Evolutionary conservation across 2,113 vertebrate genomes (phyloP).

Genomic region (western clawed frog (Xenopus tropicalis)): DNA sequence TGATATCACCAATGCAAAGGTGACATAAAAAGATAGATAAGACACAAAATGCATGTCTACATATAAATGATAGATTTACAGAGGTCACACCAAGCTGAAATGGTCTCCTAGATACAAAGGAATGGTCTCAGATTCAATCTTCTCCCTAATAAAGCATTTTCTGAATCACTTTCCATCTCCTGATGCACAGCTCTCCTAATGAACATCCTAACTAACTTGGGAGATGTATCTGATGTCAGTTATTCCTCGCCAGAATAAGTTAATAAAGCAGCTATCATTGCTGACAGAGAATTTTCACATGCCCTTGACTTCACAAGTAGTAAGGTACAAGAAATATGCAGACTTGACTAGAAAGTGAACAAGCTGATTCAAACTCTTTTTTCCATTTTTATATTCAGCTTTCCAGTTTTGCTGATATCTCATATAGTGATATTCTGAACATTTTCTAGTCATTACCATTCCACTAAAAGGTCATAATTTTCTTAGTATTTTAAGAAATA

Average conservation of each 20-base stretch:
- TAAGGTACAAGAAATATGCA: slow-evolving; percentile 27
- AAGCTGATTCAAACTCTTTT: slow-evolving; percentile 36
- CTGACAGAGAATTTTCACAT: slow-evolving; percentile 18
- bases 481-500: too few species aligned
- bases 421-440: not conserved
- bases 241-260: slow-evolving; percentile 2
- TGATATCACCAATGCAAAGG: too few species aligned
- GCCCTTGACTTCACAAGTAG: slow-evolving; percentile 29
- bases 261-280: slow-evolving; percentile 4
- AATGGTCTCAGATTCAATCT: not conserved
- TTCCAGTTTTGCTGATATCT: slow-evolving; percentile 6
- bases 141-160: not conserved
- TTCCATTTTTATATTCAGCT: slow-evolving; percentile 20
- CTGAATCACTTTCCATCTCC: not conserved
- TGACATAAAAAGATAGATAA: not conserved
- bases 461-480: too few species aligned
- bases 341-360: slow-evolving; percentile 18
- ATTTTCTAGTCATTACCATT: not conserved
- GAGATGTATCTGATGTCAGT: slow-evolving; percentile 11
- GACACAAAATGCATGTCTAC: not conserved
- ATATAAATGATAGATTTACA: not conserved
- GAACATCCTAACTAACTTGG: not conserved
- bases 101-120: too few species aligned
- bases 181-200: slow-evolving; percentile 4
- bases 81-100: not conserved